Evolutionary conservation across 1,140 invertebrate species (phyloP), one percentile per base, ranked within the genome.

Genomic region (Panagrolaimus sp.): DNA sequence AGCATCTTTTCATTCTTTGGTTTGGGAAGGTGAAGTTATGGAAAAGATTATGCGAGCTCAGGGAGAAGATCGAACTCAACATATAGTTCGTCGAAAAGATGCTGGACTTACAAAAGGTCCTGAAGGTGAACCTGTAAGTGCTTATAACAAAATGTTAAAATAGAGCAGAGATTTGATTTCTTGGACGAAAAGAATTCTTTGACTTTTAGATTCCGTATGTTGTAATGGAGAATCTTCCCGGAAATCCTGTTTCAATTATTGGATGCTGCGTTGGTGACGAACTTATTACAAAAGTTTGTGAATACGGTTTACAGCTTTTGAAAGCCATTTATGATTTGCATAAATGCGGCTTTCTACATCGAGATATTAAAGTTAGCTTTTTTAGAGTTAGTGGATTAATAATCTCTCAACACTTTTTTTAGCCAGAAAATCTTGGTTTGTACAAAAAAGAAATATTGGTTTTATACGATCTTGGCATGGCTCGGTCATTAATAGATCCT

Each of bases 221-320:
- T 28, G 52, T 58, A 21, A 58, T 58, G 52, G 52, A 58, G 17
- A 58, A 58, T 28, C 52, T 58, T 58, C 52, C 52, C 8, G 52
- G 52, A 5, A 58, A 58, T n/a, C 52, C 52, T 21, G 52, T 58
- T 58, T 58, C 52, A 4, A 17, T 58, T 14, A 58, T 58, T 21
- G 52, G 52, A 58, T 26, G 52, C 17, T 58, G 52, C 17, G 28
- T 58, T 58, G 52, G 52, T n/a, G 52, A 58, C 1, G 52, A 58
- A 58, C 28, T 58, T 12, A n/a, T 58, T 21, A 26, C 17, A 28
- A 58, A 58, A 58, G 52, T 58, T 0, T 58, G 52, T 58, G 52
- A 58, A 58, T 58, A 58, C 5, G 52, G 52, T 12, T 28, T 58
- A 12, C 52, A 58, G 5, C 28, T 58, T 8, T 58, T 58, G 5